These are phyloP conservation scores for Tiaroga cobitis DNA, from an alignment of 2,797 vertebrate genomes.

Conservation along the genomic window DNA sequence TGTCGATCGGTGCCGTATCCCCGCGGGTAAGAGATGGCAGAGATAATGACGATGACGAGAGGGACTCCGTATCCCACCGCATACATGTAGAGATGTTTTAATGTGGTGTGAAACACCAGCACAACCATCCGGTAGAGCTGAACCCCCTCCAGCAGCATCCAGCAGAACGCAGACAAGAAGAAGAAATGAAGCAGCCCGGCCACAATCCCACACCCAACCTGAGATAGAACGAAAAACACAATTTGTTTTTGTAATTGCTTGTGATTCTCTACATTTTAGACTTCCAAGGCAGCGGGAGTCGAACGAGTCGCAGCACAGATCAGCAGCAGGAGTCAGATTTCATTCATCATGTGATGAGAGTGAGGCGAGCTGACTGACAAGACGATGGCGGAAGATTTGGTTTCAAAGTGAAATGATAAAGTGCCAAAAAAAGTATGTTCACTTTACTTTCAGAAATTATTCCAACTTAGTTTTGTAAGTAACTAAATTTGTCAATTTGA, in stretches of 20 bases:
- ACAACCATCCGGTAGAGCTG: constrained; percentile 90
- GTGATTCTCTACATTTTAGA: neutral
- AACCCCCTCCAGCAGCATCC: constrained; percentile 89
- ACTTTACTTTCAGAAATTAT: too few relatives aligned
- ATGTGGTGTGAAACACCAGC: constrained; percentile 83
- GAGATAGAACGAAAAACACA: constrained; percentile 11
- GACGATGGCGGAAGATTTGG: too few relatives aligned
- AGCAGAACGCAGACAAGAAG: constrained; percentile 85
- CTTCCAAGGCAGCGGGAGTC: neutral
- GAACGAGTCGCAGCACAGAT: too few relatives aligned
- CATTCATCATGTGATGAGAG: too few relatives aligned
- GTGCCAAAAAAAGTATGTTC: too few relatives aligned
- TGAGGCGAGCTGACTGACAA: too few relatives aligned
- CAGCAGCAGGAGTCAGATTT: too few relatives aligned
- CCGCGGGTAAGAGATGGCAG: constrained; percentile 64
- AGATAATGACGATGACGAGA: constrained; percentile 76
- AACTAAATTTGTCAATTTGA: too few relatives aligned
- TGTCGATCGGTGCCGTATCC: constrained; percentile 77
- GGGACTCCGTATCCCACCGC: constrained; percentile 82
- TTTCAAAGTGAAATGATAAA: too few relatives aligned
- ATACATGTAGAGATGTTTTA: constrained; percentile 74
- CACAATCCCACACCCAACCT: constrained; percentile 83
- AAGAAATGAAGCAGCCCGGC: constrained; percentile 83
- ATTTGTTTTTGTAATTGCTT: too few relatives aligned
- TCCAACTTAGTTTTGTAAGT: too few relatives aligned